Conservation (phyloP, 2,797 vertebrate species). For the Nothura maculosa region DNA sequence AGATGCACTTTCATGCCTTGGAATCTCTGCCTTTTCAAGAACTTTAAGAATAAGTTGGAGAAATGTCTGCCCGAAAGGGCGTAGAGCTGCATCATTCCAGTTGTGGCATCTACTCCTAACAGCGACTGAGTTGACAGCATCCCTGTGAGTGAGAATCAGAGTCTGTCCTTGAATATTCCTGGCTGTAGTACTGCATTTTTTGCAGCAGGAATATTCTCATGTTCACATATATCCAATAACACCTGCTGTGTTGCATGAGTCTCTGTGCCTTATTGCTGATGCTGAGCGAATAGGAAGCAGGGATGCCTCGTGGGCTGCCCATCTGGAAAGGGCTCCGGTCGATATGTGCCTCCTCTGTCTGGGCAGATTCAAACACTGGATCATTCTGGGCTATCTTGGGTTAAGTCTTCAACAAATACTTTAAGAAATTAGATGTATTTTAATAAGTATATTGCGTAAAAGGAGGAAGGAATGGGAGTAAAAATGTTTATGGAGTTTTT, state of each 20-base stretch:
- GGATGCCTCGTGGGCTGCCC: accelerated
- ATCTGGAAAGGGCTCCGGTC: no score
- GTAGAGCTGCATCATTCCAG: background rate
- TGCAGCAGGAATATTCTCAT: background rate
- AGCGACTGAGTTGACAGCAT: background rate
- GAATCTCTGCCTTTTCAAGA: background rate
- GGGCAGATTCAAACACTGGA: background rate
- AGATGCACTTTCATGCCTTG: no score
- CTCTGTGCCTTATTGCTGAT: background rate
- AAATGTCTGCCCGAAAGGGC: background rate
- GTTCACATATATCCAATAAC: background rate
- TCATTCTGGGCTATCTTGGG: background rate
- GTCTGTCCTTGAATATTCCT: background rate
- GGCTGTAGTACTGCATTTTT: background rate
- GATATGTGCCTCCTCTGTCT: no score
- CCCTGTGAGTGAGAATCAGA: background rate
- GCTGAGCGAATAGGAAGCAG: background rate
- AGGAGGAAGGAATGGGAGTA: background rate
- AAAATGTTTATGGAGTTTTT: background rate
- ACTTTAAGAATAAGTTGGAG: background rate
- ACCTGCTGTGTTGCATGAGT: background rate
- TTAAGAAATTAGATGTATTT: background rate
- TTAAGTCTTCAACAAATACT: background rate
- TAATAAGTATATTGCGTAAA: background rate
- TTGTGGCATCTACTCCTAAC: background rate